Base-by-base conservation (phyloP, 1,140 invertebrate genomes). In the Meloidogyne floridensis region DNA sequence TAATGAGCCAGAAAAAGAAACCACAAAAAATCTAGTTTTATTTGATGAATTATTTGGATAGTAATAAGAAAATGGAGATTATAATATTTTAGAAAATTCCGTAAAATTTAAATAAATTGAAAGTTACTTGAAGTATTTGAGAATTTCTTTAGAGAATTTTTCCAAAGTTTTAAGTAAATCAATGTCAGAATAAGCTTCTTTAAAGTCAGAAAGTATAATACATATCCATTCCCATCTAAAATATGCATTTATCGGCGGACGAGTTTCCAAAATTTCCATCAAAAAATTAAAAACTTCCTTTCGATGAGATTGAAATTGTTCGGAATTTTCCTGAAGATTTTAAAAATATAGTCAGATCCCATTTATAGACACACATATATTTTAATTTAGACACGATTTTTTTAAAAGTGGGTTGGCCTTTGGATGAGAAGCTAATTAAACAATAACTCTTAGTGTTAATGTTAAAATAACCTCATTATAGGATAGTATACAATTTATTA, bases 231-330 rank as follows among this genome's bases (percentile, higher is more conserved):
- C 32, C 75, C 75, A 77, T 32, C 75, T 56, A 7, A 1, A 7
- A 8, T 56, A 13, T 56, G 75, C 53, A 59, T 4, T 56, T 56
- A 53, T 32, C 6, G 75, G 75, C n/a, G 53, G 53, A 42, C 5
- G 13, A 15, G 32, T 2, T n/a, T 77, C 75, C 15, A 77, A 32
- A 47, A 56, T 43, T 32, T 56, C 47, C 75, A 77, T 77, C 15
- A 77, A 42, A 54, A 77, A 77, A 15, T 77, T 69, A 43, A 65
- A 77, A 42, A 77, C 75, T 15, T 77, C 75, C 18, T 65, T 65
- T n/a, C 59, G 13, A n/a, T n/a, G 15, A 65, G 6, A n/a, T 65
- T 65, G 3, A 18, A 65, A 65, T n/a, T 65, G 59, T 65, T 65
- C 59, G n/a, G n/a, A 65, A n/a, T 65, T 65, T n/a, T 65, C n/a